Evolutionary conservation across 2,113 vertebrate genomes (phyloP), one percentile per base, ranked within the genome.

Genomic region (Phyllopteryx taeniolatus): DNA sequence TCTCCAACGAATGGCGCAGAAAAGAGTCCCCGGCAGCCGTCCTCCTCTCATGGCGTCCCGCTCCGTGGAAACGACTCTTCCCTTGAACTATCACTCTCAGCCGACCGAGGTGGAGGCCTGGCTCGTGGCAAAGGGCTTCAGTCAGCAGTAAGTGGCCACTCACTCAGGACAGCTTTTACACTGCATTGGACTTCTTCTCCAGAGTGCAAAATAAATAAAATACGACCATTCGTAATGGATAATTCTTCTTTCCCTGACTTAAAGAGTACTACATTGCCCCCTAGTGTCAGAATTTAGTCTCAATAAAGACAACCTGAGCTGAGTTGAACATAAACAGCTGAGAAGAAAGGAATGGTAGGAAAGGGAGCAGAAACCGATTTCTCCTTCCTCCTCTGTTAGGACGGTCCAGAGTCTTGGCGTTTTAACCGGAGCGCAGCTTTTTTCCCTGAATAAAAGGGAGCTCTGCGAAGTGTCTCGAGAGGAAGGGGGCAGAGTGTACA

Each of bases 121-220:
- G 95, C 91, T 96, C 57, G 81, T 68, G 33, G 77, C 83, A 63
- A 96, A 96, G 71, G 94, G 93, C 68, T 96, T 96, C 71, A 90
- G 69, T 60, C 65, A 90, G 44, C 15, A 66, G 93, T 94, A 74
- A 90, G 93, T 27, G 17, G 49, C 19, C 39, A 19, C 33, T 47
- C 47, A 35, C 2, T 31, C 22, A 39, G 3, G 4, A 39, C 35
- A 39, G 35, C 35, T 64, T 17, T 47, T 15, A 47, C 3, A 47
- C 4, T 14, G 46, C 14, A 47, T 46, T 46, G 9, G 44, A 47
- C 46, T 12, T 46, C 11, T 46, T 46, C 46, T 11, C 46, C 12
- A 47, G 13, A 47, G 3, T 47, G 46, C 9, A 46, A 27, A 27
- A 27, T 27, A 47, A 47, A 13, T 4, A 47, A 47, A 47, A 47